Conservation (phyloP, 2,113 vertebrate species). For the Epinephelus moara region DNA sequence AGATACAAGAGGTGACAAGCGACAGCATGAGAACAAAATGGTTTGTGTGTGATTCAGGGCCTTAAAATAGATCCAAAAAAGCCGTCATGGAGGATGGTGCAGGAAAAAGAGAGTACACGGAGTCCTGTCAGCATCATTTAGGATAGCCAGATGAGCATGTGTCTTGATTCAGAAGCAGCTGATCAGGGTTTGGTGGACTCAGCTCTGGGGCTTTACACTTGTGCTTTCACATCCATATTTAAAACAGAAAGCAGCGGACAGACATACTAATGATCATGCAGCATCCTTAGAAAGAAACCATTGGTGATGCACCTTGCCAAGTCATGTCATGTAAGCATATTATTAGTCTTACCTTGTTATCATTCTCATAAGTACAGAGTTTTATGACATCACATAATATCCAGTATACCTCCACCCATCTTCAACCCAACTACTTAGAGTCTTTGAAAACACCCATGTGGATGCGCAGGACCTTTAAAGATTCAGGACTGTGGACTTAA, state of each 20-base stretch:
- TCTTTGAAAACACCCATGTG: background rate
- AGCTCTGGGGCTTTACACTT: conserved; percentile 6
- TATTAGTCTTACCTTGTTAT: too few species aligned
- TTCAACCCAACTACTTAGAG: background rate
- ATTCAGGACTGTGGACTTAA: background rate
- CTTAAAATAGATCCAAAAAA: conserved; percentile 30
- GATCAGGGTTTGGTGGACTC: background rate
- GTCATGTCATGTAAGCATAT: background rate
- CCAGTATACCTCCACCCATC: background rate
- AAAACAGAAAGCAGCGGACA: background rate
- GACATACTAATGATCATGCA: background rate
- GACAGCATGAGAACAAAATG: conserved; percentile 30
- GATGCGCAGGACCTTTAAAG: background rate
- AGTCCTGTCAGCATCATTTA: conserved; percentile 21
- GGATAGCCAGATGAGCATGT: background rate
- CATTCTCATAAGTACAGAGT: too few species aligned
- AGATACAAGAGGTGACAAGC: conserved; percentile 31
- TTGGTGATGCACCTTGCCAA: background rate
- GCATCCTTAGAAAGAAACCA: background rate
- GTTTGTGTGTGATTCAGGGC: conserved; percentile 39
- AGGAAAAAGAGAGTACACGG: background rate
- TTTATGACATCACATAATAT: background rate
- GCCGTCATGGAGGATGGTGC: background rate
- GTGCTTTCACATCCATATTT: conserved; percentile 15
- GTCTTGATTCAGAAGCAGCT: background rate